phyloP scores from a whole-genome alignment of 1,140 invertebrate species.

The Chrysoperla carnea region DNA sequence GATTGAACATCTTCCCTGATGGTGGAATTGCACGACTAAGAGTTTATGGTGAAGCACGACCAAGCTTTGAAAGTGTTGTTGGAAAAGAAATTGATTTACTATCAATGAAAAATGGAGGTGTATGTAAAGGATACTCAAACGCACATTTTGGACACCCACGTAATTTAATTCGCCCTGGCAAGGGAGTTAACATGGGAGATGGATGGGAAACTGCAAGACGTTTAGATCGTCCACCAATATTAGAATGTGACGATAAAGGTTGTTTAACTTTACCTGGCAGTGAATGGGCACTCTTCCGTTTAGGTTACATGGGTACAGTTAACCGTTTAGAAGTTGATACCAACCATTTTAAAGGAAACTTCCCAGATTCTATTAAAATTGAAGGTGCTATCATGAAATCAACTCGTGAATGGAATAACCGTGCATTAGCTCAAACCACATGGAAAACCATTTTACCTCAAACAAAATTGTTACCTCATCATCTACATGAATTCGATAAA shows the following conservation, averaged over 20 bases:
- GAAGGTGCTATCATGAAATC: conserved; percentile 28
- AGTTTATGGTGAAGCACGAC: conserved; percentile 34
- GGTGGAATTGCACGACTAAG: conserved; percentile 44
- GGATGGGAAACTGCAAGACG: conserved; percentile 50
- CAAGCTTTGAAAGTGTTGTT: conserved; percentile 16
- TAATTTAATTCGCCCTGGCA: conserved; percentile 36
- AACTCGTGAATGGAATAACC: conserved; percentile 15
- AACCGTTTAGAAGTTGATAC: conserved; percentile 40
- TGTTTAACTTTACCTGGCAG: conserved; percentile 34
- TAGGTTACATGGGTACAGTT: conserved; percentile 34
- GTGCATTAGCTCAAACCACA: conserved; percentile 8
- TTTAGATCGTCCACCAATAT: conserved; percentile 38
- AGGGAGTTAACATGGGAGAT: conserved; percentile 35
- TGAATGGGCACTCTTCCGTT: conserved; percentile 44
- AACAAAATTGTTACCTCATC: conserved; percentile 31
- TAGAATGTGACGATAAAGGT: conserved; percentile 32
- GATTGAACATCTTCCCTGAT: conserved; percentile 46
- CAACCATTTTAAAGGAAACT: conserved; percentile 49
- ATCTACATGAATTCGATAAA: conserved; percentile 24
- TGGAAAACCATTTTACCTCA: conserved; percentile 32
- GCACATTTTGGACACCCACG: conserved; percentile 46
- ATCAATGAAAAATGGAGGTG: conserved; percentile 33
- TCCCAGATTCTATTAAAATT: conserved; percentile 39
- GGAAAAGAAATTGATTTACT: conserved; percentile 31
- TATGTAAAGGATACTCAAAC: conserved; percentile 36